Evolutionary conservation across 2,797 vertebrate species (phyloP).

Genomic region (Enteromius anoplus): DNA sequence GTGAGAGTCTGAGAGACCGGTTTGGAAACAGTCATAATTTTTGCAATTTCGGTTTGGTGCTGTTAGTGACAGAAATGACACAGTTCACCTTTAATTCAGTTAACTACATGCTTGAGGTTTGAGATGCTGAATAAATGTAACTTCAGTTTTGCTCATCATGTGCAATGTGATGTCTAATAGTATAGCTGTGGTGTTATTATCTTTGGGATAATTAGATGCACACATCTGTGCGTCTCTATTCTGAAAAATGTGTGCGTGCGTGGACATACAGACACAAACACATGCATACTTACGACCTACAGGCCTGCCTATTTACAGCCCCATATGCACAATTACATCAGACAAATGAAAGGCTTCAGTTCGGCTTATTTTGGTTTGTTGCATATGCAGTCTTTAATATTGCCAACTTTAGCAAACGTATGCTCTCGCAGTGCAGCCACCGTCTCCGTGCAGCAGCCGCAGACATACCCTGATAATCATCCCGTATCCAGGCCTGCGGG

Average conservation of each 20-base stretch:
- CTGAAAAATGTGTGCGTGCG: background rate
- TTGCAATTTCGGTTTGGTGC: background rate
- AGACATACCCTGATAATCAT: slow-evolving; percentile 55
- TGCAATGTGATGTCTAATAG: slow-evolving; percentile 10
- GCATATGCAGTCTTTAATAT: slow-evolving; percentile 53
- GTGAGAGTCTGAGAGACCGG: background rate
- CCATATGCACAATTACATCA: slow-evolving; percentile 45
- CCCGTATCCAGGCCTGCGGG: slow-evolving; percentile 47
- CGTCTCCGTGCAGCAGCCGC: slow-evolving; percentile 29
- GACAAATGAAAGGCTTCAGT: slow-evolving; percentile 51
- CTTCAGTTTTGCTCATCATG: slow-evolving; percentile 8
- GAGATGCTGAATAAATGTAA: slow-evolving; percentile 4
- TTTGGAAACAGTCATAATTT: slow-evolving; percentile 5
- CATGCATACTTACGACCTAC: slow-evolving; percentile 18
- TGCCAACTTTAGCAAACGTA: slow-evolving; percentile 30
- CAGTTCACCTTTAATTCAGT: slow-evolving; percentile 9
- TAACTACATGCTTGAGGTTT: slow-evolving; percentile 7
- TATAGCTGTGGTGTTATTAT: slow-evolving; percentile 27
- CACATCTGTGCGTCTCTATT: background rate
- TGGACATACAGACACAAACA: slow-evolving; percentile 30
- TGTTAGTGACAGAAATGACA: slow-evolving; percentile 2
- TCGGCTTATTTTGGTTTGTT: slow-evolving; percentile 44
- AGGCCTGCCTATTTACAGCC: slow-evolving; percentile 26
- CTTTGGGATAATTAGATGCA: slow-evolving; percentile 33
- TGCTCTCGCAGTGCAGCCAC: slow-evolving; percentile 13